Evolutionary conservation across 2,113 vertebrate genomes (phyloP).

Genomic region (Podarcis raffonei): DNA sequence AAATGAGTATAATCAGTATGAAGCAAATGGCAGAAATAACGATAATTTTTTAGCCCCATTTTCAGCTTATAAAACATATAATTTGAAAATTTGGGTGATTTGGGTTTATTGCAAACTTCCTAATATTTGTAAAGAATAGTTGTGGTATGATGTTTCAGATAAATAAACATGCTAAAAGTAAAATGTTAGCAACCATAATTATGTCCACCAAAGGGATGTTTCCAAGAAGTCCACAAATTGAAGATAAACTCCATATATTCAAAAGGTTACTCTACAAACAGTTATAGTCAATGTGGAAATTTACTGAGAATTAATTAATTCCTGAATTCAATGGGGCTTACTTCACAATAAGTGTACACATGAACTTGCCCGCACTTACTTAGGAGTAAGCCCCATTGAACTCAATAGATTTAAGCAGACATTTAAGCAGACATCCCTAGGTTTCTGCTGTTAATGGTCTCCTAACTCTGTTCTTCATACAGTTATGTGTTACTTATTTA

Average conservation of each 20-base stretch:
- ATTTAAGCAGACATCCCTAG: not conserved
- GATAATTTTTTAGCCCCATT: not conserved
- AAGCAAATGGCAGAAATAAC: too few relatives aligned
- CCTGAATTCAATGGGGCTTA: not conserved
- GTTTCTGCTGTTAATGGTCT: not conserved
- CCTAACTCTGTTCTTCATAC: not conserved
- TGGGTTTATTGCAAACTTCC: not conserved
- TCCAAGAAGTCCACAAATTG: not conserved
- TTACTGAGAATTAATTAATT: not conserved
- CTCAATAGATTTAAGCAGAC: not conserved
- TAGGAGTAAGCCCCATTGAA: not conserved
- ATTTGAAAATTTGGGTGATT: not conserved
- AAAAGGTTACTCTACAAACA: not conserved
- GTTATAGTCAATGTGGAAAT: not conserved
- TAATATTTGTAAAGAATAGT: not conserved
- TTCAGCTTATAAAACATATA: not conserved
- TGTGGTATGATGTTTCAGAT: not conserved
- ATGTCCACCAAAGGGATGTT: not conserved
- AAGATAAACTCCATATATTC: not conserved
- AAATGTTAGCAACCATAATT: not conserved
- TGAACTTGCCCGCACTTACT: not conserved
- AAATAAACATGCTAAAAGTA: not conserved
- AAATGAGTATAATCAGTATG: not conserved
- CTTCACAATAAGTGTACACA: not conserved
- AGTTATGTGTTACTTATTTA: not conserved